Conservation (phyloP, 2,888 invertebrate species). For the Ditula angustiorana region DNA sequence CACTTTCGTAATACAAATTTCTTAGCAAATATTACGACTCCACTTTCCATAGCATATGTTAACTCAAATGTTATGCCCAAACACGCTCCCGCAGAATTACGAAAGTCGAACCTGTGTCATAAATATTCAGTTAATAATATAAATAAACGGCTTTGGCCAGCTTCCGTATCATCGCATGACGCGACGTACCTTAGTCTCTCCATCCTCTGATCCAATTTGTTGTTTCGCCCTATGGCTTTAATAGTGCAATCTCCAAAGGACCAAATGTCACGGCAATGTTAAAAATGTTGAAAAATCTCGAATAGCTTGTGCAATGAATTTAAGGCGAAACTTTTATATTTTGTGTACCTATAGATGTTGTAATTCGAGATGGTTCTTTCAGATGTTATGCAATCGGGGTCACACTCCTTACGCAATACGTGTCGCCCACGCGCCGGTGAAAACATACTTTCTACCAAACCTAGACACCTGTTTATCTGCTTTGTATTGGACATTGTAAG, state of each 20-base stretch:
- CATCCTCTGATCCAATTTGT: background rate
- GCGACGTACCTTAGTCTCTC: slow-evolving; percentile 47
- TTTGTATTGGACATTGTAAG: slow-evolving; percentile 54
- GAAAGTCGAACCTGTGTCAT: slow-evolving; percentile 61
- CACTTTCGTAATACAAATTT: slow-evolving; percentile 36
- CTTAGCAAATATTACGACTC: slow-evolving; percentile 37
- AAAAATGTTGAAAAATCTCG: slow-evolving; percentile 59
- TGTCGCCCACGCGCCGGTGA: slow-evolving; percentile 64
- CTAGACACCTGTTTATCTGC: slow-evolving; percentile 60
- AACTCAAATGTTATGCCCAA: slow-evolving; percentile 55
- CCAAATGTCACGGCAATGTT: slow-evolving; percentile 76
- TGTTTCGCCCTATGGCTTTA: background rate
- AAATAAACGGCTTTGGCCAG: slow-evolving; percentile 50
- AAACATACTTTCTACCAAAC: slow-evolving; percentile 76
- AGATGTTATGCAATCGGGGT: slow-evolving; percentile 78
- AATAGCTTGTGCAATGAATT: slow-evolving; percentile 73
- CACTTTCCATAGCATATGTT: slow-evolving; percentile 38
- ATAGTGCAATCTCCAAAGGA: slow-evolving; percentile 9
- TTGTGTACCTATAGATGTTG: slow-evolving; percentile 74
- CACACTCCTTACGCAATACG: slow-evolving; percentile 69
- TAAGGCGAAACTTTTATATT: slow-evolving; percentile 76
- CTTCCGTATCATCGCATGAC: slow-evolving; percentile 50
- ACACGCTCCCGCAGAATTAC: slow-evolving; percentile 60
- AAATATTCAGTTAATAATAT: slow-evolving; percentile 59
- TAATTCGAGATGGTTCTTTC: slow-evolving; percentile 68